Evolutionary conservation across 2,797 vertebrate species (phyloP).

Genomic region (Erethizon dorsatum): DNA sequence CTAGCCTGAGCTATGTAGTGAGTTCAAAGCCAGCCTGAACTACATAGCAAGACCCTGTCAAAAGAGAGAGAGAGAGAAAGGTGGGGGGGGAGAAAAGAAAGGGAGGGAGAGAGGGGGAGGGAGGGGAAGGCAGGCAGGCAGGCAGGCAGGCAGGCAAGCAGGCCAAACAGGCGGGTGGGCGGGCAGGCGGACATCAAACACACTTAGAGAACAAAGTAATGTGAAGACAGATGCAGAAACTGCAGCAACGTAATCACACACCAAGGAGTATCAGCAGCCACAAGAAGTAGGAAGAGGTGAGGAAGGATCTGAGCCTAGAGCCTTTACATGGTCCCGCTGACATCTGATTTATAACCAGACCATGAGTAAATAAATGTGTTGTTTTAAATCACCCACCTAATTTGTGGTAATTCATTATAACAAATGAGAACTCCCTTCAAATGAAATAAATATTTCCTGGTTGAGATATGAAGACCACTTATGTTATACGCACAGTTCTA

Average conservation of each 20-base stretch:
- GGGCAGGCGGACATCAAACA: background rate
- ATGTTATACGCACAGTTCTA: background rate
- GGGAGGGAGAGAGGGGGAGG: no score
- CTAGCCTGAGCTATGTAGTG: background rate
- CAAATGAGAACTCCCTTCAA: background rate
- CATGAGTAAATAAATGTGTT: background rate
- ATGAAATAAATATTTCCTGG: conserved; percentile 28
- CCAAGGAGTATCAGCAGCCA: background rate
- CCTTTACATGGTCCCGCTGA: background rate
- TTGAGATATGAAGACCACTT: background rate
- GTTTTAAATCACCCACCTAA: background rate
- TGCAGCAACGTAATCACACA: background rate
- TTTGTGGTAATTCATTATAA: background rate
- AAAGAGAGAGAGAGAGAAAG: background rate
- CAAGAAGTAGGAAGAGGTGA: background rate
- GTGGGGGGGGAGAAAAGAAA: background rate
- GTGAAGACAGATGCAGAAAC: background rate
- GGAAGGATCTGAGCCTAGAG: background rate
- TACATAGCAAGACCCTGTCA: background rate
- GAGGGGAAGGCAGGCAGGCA: background rate
- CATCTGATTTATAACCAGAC: background rate
- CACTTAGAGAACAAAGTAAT: background rate
- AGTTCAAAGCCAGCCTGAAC: background rate
- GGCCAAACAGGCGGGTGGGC: no score
- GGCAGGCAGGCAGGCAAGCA: no score